Conservation (phyloP, 2,888 invertebrate genomes). For the Campopleginae sp. region DNA sequence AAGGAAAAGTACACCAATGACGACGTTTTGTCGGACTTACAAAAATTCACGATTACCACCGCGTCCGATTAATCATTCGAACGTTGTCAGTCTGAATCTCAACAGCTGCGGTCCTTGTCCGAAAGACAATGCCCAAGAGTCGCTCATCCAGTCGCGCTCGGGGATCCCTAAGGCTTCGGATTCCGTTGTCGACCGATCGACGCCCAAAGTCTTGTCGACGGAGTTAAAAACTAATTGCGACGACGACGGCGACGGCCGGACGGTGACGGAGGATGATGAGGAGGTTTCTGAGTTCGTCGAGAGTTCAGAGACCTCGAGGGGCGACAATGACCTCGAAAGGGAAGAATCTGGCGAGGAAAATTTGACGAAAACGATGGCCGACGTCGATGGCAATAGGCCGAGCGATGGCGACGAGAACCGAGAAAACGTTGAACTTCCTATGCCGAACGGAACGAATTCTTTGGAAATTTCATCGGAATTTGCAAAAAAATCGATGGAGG, state of each 20-base stretch:
- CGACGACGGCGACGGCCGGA: background rate
- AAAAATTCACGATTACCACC: slow-evolving; percentile 60
- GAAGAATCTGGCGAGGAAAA: slow-evolving; percentile 16
- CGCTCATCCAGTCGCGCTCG: slow-evolving; percentile 67
- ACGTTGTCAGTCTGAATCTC: slow-evolving; percentile 63
- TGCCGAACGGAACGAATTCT: background rate
- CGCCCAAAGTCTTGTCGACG: slow-evolving; percentile 28
- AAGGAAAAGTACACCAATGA: slow-evolving; percentile 73
- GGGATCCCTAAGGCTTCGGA: slow-evolving; percentile 47
- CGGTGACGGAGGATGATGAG: background rate
- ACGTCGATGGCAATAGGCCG: background rate
- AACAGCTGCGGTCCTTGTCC: slow-evolving; percentile 63
- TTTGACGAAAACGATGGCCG: background rate
- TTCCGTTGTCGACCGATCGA: slow-evolving; percentile 32
- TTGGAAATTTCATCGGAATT: background rate
- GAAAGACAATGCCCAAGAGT: slow-evolving; percentile 59
- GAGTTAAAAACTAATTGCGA: slow-evolving; percentile 9
- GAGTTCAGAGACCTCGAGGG: background rate
- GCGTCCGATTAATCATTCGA: slow-evolving; percentile 50
- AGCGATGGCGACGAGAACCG: background rate
- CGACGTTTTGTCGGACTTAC: slow-evolving; percentile 70
- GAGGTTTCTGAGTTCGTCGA: background rate
- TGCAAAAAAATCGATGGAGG: slow-evolving; percentile 11
- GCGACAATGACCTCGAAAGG: background rate
- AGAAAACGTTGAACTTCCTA: background rate